Percentiles rank a stretch among this genome's conserved stretches.
Evolutionary conservation across 2,113 vertebrate species (phyloP).

Genomic region (Xenopus laevis): DNA sequence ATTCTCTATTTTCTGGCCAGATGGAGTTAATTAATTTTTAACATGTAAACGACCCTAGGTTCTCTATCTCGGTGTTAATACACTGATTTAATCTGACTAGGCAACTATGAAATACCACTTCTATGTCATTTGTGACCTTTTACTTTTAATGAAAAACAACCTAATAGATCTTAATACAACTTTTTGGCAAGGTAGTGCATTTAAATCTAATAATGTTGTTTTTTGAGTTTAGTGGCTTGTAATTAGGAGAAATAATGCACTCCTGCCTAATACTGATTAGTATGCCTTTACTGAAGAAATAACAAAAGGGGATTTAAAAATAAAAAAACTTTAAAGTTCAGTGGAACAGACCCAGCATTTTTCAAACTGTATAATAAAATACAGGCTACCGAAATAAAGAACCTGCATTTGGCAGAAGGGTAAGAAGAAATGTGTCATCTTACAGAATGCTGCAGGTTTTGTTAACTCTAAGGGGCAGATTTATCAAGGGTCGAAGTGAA

Average conservation of each 20-base stretch:
- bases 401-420: too few relatives aligned
- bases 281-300: background rate
- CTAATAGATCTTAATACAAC: conserved; percentile 25
- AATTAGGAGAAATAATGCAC: conserved; percentile 2
- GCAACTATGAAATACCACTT: conserved; percentile 14
- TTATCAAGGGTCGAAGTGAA: too few relatives aligned
- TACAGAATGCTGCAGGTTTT: too few relatives aligned
- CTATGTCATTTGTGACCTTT: conserved; percentile 37
- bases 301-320: too few relatives aligned
- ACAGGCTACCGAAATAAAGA: too few relatives aligned
- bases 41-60: conserved; percentile 43
- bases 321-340: too few relatives aligned
- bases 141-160: conserved; percentile 33
- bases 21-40: conserved; percentile 47
- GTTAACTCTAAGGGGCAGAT: too few relatives aligned
- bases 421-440: too few relatives aligned
- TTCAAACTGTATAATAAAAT: too few relatives aligned
- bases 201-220: conserved; percentile 12
- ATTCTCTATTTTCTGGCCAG: conserved; percentile 41
- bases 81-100: conserved; percentile 38
- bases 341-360: too few relatives aligned
- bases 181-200: conserved; percentile 16
- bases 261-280: too few relatives aligned
- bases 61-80: conserved; percentile 24
- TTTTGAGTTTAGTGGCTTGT: conserved; percentile 2